These are phyloP conservation scores for Limenitis camilla DNA, from an alignment of 2,888 invertebrate species.

Conservation along the genomic window DNA sequence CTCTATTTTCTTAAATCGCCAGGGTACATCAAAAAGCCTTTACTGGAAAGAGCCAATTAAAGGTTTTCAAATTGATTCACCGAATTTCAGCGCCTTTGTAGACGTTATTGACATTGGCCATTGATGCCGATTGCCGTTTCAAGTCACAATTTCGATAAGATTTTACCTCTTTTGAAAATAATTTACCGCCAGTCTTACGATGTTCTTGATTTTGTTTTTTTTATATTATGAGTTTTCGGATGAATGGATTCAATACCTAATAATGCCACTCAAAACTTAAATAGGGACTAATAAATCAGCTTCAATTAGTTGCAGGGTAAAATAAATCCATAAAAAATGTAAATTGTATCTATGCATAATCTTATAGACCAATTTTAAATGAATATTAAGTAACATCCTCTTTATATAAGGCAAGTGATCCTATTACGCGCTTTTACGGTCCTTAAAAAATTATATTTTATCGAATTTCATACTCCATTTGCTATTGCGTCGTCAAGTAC, in stretches of 20 bases:
- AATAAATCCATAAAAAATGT: no score
- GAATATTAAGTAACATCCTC: no score
- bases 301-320: no score
- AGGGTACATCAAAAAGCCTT: constrained; percentile 49
- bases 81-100: constrained; percentile 48
- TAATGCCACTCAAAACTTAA: no score
- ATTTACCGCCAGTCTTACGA: no score
- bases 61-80: constrained; percentile 65
- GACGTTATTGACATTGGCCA: constrained; percentile 55
- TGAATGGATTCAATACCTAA: no score
- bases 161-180: no score
- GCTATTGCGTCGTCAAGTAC: constrained; percentile 27
- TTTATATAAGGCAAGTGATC: background rate
- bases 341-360: no score
- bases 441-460: constrained; percentile 10
- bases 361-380: no score
- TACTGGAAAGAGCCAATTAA: constrained; percentile 56
- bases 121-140: constrained; percentile 44
- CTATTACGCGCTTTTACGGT: constrained; percentile 4
- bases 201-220: no score
- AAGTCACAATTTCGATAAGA: constrained; percentile 31
- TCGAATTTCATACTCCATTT: constrained; percentile 28
- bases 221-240: no score
- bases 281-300: no score
- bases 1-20: constrained; percentile 52